A percentile compares a stretch with the other conserved stretches of the same genome.
Conservation (phyloP, 2,888 invertebrate genomes). For the Creontiades dilutus region DNA sequence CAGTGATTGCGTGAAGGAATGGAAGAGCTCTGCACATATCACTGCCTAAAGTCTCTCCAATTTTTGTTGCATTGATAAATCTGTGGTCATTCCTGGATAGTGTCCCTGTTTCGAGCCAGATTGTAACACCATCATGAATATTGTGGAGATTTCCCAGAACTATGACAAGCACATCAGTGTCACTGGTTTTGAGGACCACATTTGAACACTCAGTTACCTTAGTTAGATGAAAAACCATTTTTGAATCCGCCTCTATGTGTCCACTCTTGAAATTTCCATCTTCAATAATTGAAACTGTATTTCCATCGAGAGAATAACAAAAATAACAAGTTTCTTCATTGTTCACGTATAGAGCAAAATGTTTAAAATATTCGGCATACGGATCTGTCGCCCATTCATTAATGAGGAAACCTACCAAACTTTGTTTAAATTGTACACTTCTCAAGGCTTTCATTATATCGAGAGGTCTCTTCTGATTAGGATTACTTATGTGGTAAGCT, state of each 20-base stretch:
- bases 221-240: conserved; percentile 75
- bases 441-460: neutral
- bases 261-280: neutral
- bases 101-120: conserved; percentile 57
- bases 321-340: neutral
- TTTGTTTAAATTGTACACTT: neutral
- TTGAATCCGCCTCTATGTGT: conserved; percentile 75
- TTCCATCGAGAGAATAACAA: neutral
- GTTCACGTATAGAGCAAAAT: neutral
- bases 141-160: conserved; percentile 59
- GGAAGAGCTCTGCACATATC: conserved; percentile 50
- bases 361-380: neutral
- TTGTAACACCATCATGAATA: conserved; percentile 2
- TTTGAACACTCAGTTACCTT: conserved; percentile 72
- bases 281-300: neutral
- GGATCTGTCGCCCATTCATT: neutral
- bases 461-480: neutral
- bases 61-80: conserved; percentile 45
- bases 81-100: neutral
- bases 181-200: conserved; percentile 47
- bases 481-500: neutral
- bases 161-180: conserved; percentile 67
- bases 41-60: conserved; percentile 17
- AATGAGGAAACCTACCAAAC: neutral
- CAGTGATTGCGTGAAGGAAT: conserved; percentile 61